Percentiles rank a stretch among this genome's conserved stretches.
Conservation (phyloP, 2,113 vertebrate genomes). For the Willisornis vidua region DNA sequence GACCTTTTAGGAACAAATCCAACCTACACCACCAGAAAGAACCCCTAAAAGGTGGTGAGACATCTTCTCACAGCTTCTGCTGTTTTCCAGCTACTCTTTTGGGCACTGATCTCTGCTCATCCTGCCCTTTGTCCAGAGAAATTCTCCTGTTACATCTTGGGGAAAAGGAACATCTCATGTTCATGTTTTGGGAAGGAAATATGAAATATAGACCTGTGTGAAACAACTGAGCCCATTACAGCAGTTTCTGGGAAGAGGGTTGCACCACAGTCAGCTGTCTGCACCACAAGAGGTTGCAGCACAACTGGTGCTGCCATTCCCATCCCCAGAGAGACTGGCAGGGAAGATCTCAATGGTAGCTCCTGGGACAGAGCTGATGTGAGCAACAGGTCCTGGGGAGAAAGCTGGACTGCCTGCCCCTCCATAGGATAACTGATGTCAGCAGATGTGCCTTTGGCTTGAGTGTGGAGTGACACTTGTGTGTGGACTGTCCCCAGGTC, state of each 20-base stretch:
- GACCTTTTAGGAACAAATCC: neutral
- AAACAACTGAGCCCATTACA: neutral
- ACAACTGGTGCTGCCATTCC: neutral
- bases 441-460: neutral
- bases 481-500: neutral
- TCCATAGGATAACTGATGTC: neutral
- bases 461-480: neutral
- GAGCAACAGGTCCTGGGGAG: neutral
- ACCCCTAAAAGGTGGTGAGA: neutral
- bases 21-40: neutral
- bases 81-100: neutral
- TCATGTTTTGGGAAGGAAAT: neutral
- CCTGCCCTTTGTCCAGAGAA: neutral
- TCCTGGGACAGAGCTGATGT: neutral
- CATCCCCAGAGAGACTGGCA: neutral
- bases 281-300: neutral
- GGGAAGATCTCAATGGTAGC: neutral
- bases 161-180: neutral
- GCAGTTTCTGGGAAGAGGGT: neutral
- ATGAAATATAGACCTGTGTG: neutral
- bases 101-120: neutral
- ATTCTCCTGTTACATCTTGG: neutral
- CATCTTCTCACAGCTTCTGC: neutral
- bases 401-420: neutral
- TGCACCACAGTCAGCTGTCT: neutral